A percentile compares a stretch with the other conserved stretches of the same genome.
These are phyloP conservation scores for Melanerpes formicivorus DNA, from an alignment of 2,113 vertebrate species.

Conservation along the genomic window DNA sequence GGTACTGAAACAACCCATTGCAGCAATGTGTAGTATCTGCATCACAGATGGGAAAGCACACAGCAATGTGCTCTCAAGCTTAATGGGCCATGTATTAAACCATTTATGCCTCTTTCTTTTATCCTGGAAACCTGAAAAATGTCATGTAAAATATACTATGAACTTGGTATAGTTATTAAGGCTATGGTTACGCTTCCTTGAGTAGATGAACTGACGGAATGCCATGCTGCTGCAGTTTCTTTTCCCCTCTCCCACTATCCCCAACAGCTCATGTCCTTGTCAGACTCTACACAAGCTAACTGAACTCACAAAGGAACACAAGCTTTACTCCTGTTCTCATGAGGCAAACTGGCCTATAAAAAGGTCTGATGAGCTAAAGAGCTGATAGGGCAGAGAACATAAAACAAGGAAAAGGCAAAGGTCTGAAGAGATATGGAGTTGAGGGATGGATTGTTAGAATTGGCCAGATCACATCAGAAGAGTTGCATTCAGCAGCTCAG, in stretches of 20 bases:
- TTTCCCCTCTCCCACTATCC: neutral
- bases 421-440: neutral
- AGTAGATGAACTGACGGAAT: neutral
- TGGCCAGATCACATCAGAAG: neutral
- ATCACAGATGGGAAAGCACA: neutral
- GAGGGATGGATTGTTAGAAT: neutral
- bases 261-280: neutral
- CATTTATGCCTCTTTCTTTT: neutral
- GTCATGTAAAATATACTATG: neutral
- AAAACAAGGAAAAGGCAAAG: neutral
- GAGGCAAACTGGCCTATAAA: neutral
- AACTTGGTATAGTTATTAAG: neutral
- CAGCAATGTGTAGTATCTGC: rapidly evolving
- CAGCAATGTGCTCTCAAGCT: rapidly evolving
- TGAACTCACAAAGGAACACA: neutral
- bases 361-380: neutral
- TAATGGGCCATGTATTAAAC: neutral
- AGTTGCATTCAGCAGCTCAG: neutral
- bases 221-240: neutral
- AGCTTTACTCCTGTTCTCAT: neutral
- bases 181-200: neutral
- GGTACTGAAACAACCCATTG: neutral
- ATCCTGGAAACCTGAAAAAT: neutral
- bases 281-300: neutral
- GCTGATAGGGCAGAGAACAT: neutral